Evolutionary conservation across 1,140 invertebrate genomes (phyloP), one percentile per base, ranked within the genome.

Genomic region (Chelonus insularis): DNA sequence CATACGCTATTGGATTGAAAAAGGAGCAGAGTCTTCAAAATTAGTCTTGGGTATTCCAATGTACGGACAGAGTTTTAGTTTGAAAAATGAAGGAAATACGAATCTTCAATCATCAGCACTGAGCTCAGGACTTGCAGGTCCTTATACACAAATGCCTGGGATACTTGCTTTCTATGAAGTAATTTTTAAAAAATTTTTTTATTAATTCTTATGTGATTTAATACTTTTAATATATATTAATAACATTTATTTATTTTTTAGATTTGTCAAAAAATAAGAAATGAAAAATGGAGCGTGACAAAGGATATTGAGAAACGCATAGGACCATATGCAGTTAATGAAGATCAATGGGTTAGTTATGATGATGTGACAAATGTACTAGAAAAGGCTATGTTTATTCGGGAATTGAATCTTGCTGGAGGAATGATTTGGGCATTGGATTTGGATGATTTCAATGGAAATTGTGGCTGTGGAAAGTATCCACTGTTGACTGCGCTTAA

Each of bases 151-250:
- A 62, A 88, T 92, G 2, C 81, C 86, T 67, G 94, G 94, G 47
- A 91, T 94, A 69, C 83, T 95, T 18, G 84, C 92, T 0, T 96
- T 91, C 74, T 95, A 94, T 73, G 93, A 95, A 83, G 88, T 91
- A 82, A 57, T 56, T 57, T 50, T 37, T 57, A 52, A 4, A 66
- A 29, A 29, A 32, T 14, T 52, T 43, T 8, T 37, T 56, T 51
- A 14, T 25, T 29, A 37, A 21, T 29, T 29, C 21, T 8, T 18
- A 25, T 25, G 20, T 16, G 29, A 32, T 16, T 43, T 12, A 21
- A 9, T 23, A 9, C 4, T 12, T 50, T 50, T 25, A 1, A 7
- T 25, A n/a, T 29, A 29, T 29, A 29, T 29, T 7, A 29, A 29
- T 3, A 1, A 7, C n/a, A n/a, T 29, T 4, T 29, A 29, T 29